Evolutionary conservation across 2,797 vertebrate genomes (phyloP), one percentile per base, ranked within the genome.

Genomic region (Adrianichthys oophorus): DNA sequence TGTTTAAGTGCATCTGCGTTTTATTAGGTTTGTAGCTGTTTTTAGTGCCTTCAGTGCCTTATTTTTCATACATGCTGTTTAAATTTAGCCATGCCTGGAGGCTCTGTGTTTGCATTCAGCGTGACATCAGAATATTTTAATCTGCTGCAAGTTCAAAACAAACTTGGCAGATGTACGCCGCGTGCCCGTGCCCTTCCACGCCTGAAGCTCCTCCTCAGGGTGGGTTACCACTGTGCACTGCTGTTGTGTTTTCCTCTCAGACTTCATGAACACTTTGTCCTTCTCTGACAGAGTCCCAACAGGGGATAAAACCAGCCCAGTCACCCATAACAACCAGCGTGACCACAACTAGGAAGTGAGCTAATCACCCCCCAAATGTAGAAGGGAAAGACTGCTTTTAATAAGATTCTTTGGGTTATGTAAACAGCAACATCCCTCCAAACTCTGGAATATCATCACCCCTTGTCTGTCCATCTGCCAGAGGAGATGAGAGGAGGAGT

Each of bases 311-410:
- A 67, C 67, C 40, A 68, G 68, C 60, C 73, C 23, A 68, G 80
- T 79, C 60, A 41, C 70, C 77, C 72, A 21, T 82, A 72, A 85
- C 85, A 82, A 81, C 78, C 56, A 29, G 79, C 52, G 61, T 68
- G 84, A 82, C 84, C 88, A 82, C 78, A 51, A 80, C 77, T 76
- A 86, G 84, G 85, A 90, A 83, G 85, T 84, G 79, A 76, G 79
- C 84, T 90, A 91, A 92, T 92, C 89, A 91, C 90, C 84, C 82
- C 69, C 0, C 72, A 37, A 76, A 89, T 81, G 84, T 79, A 87
- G 62, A 68, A 74, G 55, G 56, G 79, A 86, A 86, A 81, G 78
- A 82, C 80, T 68, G 68, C 78, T 82, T 90, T 90, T 89, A 89
- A 91, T 89, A 88, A 87, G 82, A 90, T 85, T 84, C 81, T 78